Evolutionary conservation across 2,888 invertebrate species (phyloP), one percentile per base, ranked within the genome.

Genomic region (Apoda limacodes): DNA sequence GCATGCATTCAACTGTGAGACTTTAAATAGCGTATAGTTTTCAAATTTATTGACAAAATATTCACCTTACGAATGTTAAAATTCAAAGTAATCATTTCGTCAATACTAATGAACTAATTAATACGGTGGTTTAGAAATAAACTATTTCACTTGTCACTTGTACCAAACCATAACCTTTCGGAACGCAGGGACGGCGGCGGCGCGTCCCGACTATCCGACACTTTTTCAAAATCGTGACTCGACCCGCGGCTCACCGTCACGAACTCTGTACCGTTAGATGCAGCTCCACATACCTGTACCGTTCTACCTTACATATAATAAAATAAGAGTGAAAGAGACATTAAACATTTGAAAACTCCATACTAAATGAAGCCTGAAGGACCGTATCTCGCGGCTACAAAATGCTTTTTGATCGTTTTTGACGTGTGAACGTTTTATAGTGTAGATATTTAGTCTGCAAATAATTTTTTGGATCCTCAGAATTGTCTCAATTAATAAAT

Each of bases 211-310:
- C 45, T 57, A 60, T 60, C 75, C 68, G 58, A 69, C 74, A 76
- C 71, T 75, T 78, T 78, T 80, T 74, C 70, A 71, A 75, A 71
- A 71, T 75, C 80, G 80, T 80, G 80, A 80, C 80, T 67, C 52
- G 69, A 6, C 55, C 64, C 64, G 58, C 57, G 55, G 48, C 63
- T 57, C 59, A 52, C 58, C 61, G 68, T 76, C 80, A 80, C 80
- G 80, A 80, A 51, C 57, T 60, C 39, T 44, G 51, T 75, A 64
- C 78, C 78, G 76, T 80, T 78, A 78, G 45, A 50, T 40, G 51
- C 67, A 35, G 32, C 48, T 43, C 42, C 60, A 42, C 55, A 72
- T 59, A 48, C 63, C 56, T 71, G 30, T 48, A 52, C 43, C 34
- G 35, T 31, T 34, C 32, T 37, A 32, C 27, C 28, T 28, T 30